phyloP scores from a whole-genome alignment of 2,888 invertebrate genomes.

The Sesia bembeciformis region DNA sequence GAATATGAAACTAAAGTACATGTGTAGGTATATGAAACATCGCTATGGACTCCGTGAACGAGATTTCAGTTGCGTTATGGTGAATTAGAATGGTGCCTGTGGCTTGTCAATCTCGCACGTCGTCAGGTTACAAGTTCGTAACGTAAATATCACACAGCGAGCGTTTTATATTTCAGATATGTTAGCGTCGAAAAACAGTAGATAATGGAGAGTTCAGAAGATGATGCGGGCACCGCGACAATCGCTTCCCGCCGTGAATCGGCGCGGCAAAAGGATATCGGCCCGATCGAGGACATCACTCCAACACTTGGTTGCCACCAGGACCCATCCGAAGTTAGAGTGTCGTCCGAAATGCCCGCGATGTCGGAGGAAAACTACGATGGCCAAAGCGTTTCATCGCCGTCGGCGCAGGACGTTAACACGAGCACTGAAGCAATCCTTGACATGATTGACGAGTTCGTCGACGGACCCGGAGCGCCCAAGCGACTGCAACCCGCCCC shows the following conservation, averaged over 20 bases:
- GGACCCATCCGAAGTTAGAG: slow-evolving; percentile 42
- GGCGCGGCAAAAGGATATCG: slow-evolving; percentile 71
- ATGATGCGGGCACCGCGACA: slow-evolving; percentile 72
- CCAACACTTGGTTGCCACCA: slow-evolving; percentile 51
- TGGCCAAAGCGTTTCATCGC: slow-evolving; percentile 64
- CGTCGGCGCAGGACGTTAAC: slow-evolving; percentile 61
- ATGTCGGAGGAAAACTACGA: slow-evolving; percentile 66
- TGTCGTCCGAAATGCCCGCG: slow-evolving; percentile 46
- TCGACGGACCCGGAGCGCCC: slow-evolving; percentile 62
- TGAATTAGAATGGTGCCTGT: slow-evolving; percentile 74
- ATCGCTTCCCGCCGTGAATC: slow-evolving; percentile 69
- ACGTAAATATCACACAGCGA: slow-evolving; percentile 69
- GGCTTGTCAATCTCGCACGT: slow-evolving; percentile 71
- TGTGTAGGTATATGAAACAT: slow-evolving; percentile 69
- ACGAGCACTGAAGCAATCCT: slow-evolving; percentile 69
- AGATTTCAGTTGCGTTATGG: slow-evolving; percentile 68
- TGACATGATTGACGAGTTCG: slow-evolving; percentile 70
- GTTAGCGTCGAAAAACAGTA: slow-evolving; percentile 68
- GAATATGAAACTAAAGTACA: slow-evolving; percentile 73
- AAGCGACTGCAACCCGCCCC: slow-evolving; percentile 30
- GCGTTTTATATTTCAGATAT: slow-evolving; percentile 72
- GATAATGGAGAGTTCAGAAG: slow-evolving; percentile 75
- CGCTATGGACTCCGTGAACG: slow-evolving; percentile 65
- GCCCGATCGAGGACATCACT: slow-evolving; percentile 53
- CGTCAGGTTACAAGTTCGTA: slow-evolving; percentile 69